Evolutionary conservation across 2,888 invertebrate species (phyloP).

Genomic region (Esperia sulphurella): DNA sequence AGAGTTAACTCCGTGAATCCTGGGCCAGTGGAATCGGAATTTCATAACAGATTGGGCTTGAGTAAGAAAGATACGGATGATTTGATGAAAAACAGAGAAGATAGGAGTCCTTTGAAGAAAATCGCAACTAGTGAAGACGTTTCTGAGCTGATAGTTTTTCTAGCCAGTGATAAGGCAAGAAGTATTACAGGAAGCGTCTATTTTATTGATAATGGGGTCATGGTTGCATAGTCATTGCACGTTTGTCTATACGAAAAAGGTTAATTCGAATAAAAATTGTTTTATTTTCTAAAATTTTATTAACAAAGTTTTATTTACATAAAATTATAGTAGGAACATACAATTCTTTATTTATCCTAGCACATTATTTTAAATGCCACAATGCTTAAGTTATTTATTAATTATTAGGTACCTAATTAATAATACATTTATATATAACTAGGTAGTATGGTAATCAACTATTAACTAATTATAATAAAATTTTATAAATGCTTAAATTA

Average conservation of each 20-base stretch:
- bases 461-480: neutral
- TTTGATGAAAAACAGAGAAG: neutral
- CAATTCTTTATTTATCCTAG: neutral
- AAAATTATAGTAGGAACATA: neutral
- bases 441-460: neutral
- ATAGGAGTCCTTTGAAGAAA: conserved; percentile 6
- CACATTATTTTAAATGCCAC: conserved; percentile 12
- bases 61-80: conserved; percentile 1
- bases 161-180: conserved; percentile 15
- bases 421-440: neutral
- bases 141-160: conserved; percentile 13
- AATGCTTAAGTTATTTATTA: neutral
- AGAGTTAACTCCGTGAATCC: conserved; percentile 84
- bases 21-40: conserved; percentile 77
- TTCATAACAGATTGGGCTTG: conserved; percentile 2
- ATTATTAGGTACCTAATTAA: neutral
- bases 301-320: neutral
- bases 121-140: conserved; percentile 13
- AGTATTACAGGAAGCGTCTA: conserved; percentile 11
- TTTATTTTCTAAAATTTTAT: too few relatives aligned
- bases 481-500: neutral
- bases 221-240: neutral
- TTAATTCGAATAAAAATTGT: neutral
- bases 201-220: neutral
- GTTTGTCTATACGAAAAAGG: neutral